Evolutionary conservation across 2,113 vertebrate species (phyloP).

Genomic region (Propithecus coquereli): DNA sequence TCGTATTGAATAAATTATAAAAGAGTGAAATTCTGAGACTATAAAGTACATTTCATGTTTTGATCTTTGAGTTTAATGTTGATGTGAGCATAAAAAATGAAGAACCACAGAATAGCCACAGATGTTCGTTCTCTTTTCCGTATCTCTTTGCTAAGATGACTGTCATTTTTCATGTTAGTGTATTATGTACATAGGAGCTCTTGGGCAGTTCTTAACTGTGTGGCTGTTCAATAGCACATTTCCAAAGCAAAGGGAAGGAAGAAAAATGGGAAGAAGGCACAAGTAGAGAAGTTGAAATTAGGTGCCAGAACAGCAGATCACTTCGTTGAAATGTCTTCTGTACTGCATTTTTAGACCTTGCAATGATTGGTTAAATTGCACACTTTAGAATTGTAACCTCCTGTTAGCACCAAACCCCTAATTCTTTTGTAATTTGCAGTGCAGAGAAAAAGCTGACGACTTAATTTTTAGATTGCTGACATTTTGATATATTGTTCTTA

Average conservation of each 20-base stretch:
- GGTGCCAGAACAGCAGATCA: slow-evolving; percentile 14
- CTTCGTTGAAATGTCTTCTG: slow-evolving; percentile 18
- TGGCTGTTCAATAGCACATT: neutral
- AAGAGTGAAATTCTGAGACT: neutral
- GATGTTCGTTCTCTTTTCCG: neutral
- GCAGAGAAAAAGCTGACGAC: slow-evolving; percentile 62
- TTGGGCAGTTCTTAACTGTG: neutral
- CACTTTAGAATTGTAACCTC: slow-evolving; percentile 43
- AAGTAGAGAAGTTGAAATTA: slow-evolving; percentile 47
- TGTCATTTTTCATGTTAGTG: neutral
- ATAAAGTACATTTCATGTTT: neutral
- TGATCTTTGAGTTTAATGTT: neutral
- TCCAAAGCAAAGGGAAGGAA: neutral
- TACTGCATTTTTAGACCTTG: slow-evolving; percentile 15
- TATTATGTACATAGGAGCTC: neutral
- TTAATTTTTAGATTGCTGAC: slow-evolving; percentile 73
- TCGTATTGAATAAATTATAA: neutral
- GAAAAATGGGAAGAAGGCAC: neutral
- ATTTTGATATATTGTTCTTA: slow-evolving; percentile 53
- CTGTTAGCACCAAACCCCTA: slow-evolving; percentile 58
- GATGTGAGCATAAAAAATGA: neutral
- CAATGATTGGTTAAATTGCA: slow-evolving; percentile 66
- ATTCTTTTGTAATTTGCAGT: slow-evolving; percentile 67
- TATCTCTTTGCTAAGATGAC: neutral
- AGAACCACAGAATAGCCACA: neutral